These are phyloP conservation scores for Metalampra italica DNA, from an alignment of 2,888 invertebrate genomes.

Conservation along the genomic window DNA sequence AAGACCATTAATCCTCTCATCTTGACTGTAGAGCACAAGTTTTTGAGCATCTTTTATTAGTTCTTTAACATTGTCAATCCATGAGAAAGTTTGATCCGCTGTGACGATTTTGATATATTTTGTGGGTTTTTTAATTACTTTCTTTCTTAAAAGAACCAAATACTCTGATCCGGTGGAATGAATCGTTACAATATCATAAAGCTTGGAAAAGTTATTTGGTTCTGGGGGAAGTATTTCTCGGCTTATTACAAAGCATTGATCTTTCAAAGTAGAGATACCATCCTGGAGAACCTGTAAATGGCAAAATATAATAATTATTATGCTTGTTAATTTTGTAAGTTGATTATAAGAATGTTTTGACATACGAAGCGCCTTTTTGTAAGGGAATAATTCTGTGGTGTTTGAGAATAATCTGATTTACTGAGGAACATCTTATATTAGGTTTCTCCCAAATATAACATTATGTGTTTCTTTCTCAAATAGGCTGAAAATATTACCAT, in stretches of 20 bases:
- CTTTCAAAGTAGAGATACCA: slow-evolving; percentile 70
- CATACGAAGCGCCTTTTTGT: background rate
- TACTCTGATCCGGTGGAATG: slow-evolving; percentile 71
- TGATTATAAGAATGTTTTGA: too few species aligned
- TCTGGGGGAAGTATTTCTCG: slow-evolving; percentile 75
- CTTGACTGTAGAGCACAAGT: slow-evolving; percentile 82
- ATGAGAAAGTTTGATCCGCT: slow-evolving; percentile 58
- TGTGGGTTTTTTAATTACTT: slow-evolving; percentile 56
- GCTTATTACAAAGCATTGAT: slow-evolving; percentile 80
- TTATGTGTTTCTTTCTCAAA: too few species aligned
- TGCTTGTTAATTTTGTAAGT: too few species aligned
- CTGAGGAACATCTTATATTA: too few species aligned
- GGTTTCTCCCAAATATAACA: too few species aligned
- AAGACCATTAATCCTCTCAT: slow-evolving; percentile 86
- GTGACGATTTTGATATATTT: slow-evolving; percentile 66
- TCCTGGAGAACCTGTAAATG: slow-evolving; percentile 56
- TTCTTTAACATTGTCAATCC: slow-evolving; percentile 74
- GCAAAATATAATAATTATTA: background rate
- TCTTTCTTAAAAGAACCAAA: slow-evolving; percentile 73
- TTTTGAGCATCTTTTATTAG: slow-evolving; percentile 62
- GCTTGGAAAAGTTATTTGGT: slow-evolving; percentile 51
- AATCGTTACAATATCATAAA: slow-evolving; percentile 68
- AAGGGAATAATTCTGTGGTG: background rate
- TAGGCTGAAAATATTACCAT: too few species aligned
- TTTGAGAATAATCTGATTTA: too few species aligned